These are phyloP conservation scores for Echeneis naucrates DNA, from an alignment of 2,797 vertebrate species.

Conservation along the genomic window DNA sequence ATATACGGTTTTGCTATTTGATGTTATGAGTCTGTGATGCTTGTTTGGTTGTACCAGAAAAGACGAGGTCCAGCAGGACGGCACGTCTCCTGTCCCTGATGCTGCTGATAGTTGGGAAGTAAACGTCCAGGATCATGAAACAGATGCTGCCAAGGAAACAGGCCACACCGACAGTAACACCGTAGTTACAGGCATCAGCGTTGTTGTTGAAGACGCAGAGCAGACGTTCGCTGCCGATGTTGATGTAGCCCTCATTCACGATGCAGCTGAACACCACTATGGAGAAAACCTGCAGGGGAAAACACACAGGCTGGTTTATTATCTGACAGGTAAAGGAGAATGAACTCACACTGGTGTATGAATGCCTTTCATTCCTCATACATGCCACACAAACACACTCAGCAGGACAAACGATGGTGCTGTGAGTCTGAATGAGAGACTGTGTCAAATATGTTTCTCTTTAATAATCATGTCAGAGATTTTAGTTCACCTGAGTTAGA, in stretches of 20 bases:
- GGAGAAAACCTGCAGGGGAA: constrained; percentile 81
- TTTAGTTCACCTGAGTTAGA: neutral
- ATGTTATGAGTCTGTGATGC: neutral
- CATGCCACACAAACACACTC: constrained; percentile 17
- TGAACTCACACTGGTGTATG: constrained; percentile 47
- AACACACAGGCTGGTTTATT: constrained; percentile 12
- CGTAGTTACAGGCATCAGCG: constrained; percentile 93
- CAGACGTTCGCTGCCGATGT: constrained; percentile 87
- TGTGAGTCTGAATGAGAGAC: neutral
- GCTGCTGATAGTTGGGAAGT: constrained; percentile 97
- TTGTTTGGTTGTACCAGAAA: constrained; percentile 87
- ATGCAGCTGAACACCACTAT: constrained; percentile 97
- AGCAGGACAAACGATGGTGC: neutral
- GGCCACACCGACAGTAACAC: constrained; percentile 89
- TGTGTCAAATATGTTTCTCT: too few relatives aligned
- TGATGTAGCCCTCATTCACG: constrained; percentile 96
- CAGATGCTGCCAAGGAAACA: constrained; percentile 92
- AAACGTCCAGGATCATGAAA: constrained; percentile 90
- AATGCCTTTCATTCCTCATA: constrained; percentile 54
- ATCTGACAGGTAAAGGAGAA: constrained; percentile 54
- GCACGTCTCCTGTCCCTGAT: constrained; percentile 91
- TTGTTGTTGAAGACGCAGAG: constrained; percentile 94
- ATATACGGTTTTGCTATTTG: neutral
- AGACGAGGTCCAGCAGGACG: constrained; percentile 90
- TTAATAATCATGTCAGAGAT: neutral